Base-by-base conservation (phyloP, 2,888 invertebrate genomes). In the Abscondita cerata region DNA sequence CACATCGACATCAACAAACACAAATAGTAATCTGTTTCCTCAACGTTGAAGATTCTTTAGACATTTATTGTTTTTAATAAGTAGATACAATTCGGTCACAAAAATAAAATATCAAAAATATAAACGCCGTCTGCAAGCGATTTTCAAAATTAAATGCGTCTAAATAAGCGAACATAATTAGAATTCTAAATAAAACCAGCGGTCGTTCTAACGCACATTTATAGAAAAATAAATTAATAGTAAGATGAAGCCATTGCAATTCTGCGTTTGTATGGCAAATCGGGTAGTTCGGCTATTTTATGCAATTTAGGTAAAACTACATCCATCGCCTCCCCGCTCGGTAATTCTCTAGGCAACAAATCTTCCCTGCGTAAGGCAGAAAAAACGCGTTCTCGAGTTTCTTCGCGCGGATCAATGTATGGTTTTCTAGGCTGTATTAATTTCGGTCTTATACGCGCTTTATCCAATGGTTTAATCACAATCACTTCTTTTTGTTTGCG, bases 331-430 rank as follows among this genome's bases (percentile, higher is more conserved):
- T 86, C 87, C 12, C 40, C 48, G 13, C 68, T 68, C 2, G 74
- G 75, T 36, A 75, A 70, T 46, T 69, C 67, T 41, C 59, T 65
- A 8, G 70, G 68, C 56, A 83, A 80, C 68, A 85, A 84, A 76
- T 85, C 85, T 70, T 86, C 85, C 71, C 83, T 83, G 19, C 85
- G 83, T 61, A 89, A 83, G 68, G 84, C 80, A 54, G 82, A 79
- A 62, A 88, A 82, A 54, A 89, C 88, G 70, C 85, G 87, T 71
- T 84, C 84, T 66, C 88, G 84, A 66, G 88, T 89, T 72, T 81
- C 82, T 47, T 90, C 89, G 69, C 89, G 84, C 63, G 89, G 84
- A 38, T 89, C 86, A 72, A 89, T 83, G 80, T 90, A 90, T 36
- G 87, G 88, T 79, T 87, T 85, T 62, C 88, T 83, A 68, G 89